Evolutionary conservation across 2,113 vertebrate genomes (phyloP).

Genomic region (Glaucomys volans): DNA sequence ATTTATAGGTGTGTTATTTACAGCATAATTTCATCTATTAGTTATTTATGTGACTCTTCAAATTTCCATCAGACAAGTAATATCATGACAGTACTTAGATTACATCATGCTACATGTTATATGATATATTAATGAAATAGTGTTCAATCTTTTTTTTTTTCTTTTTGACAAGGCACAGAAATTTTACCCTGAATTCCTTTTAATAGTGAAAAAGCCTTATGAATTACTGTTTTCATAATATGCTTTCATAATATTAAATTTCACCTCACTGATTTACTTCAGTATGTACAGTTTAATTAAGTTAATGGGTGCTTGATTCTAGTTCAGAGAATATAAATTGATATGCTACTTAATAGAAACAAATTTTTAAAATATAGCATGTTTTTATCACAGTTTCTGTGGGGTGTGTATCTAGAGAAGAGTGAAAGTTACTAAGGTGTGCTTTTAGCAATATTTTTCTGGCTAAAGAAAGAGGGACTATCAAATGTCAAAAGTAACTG

Average conservation of each 20-base stretch:
- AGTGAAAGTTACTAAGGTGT: neutral
- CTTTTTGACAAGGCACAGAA: conserved; percentile 13
- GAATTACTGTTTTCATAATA: neutral
- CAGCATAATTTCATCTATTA: conserved; percentile 39
- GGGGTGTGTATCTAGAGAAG: neutral
- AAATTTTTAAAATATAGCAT: neutral
- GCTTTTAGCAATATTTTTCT: neutral
- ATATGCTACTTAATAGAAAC: neutral
- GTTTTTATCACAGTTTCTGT: neutral
- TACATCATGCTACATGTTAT: neutral
- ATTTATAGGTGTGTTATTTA: conserved; percentile 62
- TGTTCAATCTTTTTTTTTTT: neutral
- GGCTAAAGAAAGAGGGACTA: neutral
- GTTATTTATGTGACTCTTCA: conserved; percentile 44
- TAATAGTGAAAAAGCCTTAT: neutral
- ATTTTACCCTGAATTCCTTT: conserved; percentile 31
- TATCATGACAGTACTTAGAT: neutral
- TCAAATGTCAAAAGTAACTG: neutral
- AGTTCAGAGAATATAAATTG: neutral
- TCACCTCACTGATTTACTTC: conserved; percentile 9
- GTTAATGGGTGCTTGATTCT: neutral
- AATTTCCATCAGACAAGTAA: conserved; percentile 41
- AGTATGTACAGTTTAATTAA: neutral
- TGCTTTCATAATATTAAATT: conserved; percentile 38
- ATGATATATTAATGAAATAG: neutral